Percentiles rank a stretch among this genome's conserved stretches.
Conservation (phyloP, 2,113 vertebrate genomes). For the Globicephala melas region DNA sequence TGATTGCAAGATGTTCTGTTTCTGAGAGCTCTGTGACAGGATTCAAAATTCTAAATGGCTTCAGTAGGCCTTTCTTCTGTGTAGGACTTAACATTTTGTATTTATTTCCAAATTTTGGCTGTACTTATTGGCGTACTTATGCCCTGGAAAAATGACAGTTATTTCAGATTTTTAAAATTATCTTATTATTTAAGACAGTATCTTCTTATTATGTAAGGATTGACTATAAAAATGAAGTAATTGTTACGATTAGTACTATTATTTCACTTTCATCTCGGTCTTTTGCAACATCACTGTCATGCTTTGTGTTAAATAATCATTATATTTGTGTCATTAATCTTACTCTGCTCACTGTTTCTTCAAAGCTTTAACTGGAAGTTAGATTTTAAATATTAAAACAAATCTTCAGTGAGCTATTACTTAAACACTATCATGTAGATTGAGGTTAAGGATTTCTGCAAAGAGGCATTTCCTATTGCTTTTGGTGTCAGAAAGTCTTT, state of each 20-base stretch:
- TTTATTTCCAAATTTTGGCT: neutral
- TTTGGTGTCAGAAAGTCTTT: neutral
- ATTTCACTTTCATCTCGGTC: neutral
- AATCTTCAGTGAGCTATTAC: neutral
- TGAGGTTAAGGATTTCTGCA: neutral
- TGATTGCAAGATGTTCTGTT: neutral
- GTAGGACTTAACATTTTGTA: neutral
- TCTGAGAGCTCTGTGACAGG: neutral
- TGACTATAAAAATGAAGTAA: neutral
- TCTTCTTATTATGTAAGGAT: neutral
- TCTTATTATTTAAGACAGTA: neutral
- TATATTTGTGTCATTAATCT: neutral
- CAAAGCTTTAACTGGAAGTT: neutral
- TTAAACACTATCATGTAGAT: neutral
- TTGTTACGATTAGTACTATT: neutral
- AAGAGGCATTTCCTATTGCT: neutral
- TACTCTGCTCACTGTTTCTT: neutral
- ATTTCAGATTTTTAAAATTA: neutral
- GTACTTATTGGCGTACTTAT: neutral
- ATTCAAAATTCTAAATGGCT: slow-evolving; percentile 1
- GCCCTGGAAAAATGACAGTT: neutral
- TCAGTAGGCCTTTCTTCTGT: neutral
- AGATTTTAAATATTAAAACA: neutral
- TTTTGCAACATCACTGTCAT: neutral
- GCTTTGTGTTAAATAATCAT: neutral